These are phyloP conservation scores for Priocnemis perturbator DNA, from an alignment of 2,888 invertebrate species.

Conservation along the genomic window DNA sequence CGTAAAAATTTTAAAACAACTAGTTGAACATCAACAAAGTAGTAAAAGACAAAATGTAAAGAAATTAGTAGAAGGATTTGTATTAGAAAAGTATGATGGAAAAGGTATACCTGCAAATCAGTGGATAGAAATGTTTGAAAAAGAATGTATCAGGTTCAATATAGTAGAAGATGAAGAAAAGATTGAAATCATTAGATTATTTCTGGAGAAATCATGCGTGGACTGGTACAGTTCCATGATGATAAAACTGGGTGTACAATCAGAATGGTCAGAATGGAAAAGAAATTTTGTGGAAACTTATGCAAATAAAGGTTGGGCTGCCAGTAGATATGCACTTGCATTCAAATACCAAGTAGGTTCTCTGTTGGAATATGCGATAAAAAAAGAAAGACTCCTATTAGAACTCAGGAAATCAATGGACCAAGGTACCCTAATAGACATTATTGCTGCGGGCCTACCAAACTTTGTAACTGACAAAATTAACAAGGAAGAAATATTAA, in stretches of 20 bases:
- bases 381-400: too few relatives aligned
- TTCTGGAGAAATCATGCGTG: too few relatives aligned
- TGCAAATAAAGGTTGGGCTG: constrained; percentile 36
- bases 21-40: constrained; percentile 27
- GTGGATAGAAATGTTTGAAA: too few relatives aligned
- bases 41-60: constrained; percentile 37
- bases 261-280: constrained; percentile 22
- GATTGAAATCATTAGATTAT: constrained; percentile 19
- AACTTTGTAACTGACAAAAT: too few relatives aligned
- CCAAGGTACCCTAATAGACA: too few relatives aligned
- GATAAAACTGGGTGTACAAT: constrained; percentile 19
- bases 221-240: too few relatives aligned
- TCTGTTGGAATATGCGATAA: too few relatives aligned
- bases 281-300: constrained; percentile 32
- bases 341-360: constrained; percentile 27
- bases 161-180: constrained; percentile 18
- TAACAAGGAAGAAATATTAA: too few relatives aligned
- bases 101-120: background rate
- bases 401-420: too few relatives aligned
- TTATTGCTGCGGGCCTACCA: too few relatives aligned
- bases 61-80: constrained; percentile 20
- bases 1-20: constrained; percentile 6
- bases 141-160: background rate
- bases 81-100: background rate
- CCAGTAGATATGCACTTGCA: constrained; percentile 30